Evolutionary conservation across 1,140 invertebrate species (phyloP), one percentile per base, ranked within the genome.

Genomic region (Lamellibrachia luymesi): DNA sequence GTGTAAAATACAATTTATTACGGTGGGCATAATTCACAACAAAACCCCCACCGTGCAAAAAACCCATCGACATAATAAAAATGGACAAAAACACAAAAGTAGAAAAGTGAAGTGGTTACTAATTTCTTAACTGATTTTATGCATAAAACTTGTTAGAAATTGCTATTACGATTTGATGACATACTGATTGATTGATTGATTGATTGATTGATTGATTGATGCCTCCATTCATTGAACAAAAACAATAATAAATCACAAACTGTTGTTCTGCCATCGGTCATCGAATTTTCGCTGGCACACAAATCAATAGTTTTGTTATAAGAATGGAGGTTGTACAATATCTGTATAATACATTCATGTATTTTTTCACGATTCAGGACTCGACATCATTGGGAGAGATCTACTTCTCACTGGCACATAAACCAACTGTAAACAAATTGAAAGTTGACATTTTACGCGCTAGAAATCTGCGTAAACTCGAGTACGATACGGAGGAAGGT

Each of bases 361-460:
- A 27, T 94, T 93, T 1, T 94, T 50, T 93, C 94, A 22, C 64
- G 7, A 25, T 27, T 38, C 94, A 95, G 95, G 50, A 94, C 27
- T 92, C 94, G n/a, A 90, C 93, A 2, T 94, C 95, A 8, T 90
- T 95, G 6, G 96, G 95, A n/a, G 95, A 96, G 91, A 50, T 96
- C 6, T 93, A 95, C 80, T 56, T 96, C 10, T 95, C 95, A n/a
- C 93, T 96, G 13, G 94, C 93, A 56, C 95, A 96, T 93, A 93
- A 95, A 17, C 95, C 95, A 7, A 93, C 94, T 90, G 92, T 94
- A n/a, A 95, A 96, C 38, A 95, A 95, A 93, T 93, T 96, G 50
- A 96, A 96, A 94, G 92, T 96, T 10, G 93, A 94, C 17, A 94
- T 96, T 10, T 94, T 95, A n/a, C 94, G 93, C 92, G 95, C 94